Conservation (phyloP, 2,113 vertebrate species). For the Neomonachus schauinslandi region DNA sequence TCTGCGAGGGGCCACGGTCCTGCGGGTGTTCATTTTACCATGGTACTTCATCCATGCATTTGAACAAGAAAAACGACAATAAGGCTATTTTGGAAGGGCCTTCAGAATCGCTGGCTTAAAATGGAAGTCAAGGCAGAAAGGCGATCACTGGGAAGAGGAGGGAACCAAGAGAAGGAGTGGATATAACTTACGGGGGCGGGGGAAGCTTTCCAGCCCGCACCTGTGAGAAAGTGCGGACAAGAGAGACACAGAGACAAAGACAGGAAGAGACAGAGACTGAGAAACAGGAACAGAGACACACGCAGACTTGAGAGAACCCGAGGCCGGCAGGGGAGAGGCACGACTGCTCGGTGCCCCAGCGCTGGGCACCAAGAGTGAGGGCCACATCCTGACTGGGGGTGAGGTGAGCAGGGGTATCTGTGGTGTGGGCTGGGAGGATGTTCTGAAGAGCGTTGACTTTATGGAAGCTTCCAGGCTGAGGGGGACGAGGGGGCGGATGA, state of each 20-base stretch:
- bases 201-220: not conserved
- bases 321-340: not conserved
- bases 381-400: not conserved
- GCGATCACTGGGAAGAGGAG: not conserved
- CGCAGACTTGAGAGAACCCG: not conserved
- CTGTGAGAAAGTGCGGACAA: not conserved
- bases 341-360: not conserved
- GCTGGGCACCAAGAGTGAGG: fast-evolving
- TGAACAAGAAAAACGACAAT: not conserved
- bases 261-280: too few species aligned
- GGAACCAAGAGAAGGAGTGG: not conserved
- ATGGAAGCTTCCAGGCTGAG: not conserved
- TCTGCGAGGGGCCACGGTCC: fast-evolving
- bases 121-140: not conserved
- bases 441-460: too few species aligned
- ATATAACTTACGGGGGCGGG: not conserved
- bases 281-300: too few species aligned
- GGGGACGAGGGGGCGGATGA: fast-evolving
- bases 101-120: not conserved
- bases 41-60: not conserved
- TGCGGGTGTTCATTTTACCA: not conserved
- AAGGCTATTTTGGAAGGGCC: not conserved
- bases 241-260: not conserved
- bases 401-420: not conserved
- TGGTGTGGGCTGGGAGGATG: not conserved